These are phyloP conservation scores for Strongylocentrotus purpuratus DNA, from an alignment of 35 echinoderm and acorn worm species.

Conservation along the genomic window DNA sequence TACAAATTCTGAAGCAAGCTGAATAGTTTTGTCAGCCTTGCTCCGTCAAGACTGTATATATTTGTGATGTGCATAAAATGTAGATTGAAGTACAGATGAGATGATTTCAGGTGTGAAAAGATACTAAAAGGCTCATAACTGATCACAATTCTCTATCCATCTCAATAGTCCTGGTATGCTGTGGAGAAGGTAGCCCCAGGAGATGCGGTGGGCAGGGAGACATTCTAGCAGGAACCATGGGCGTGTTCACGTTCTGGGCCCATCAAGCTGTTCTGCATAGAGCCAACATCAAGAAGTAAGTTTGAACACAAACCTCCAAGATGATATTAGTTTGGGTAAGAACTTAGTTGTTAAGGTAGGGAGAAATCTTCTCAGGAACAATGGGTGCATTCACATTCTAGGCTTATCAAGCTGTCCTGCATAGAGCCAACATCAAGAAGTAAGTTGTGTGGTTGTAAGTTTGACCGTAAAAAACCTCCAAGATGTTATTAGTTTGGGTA, in stretches of 20 bases:
- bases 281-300: slow-evolving; percentile 33
- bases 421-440: too few relatives aligned
- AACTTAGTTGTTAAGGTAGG: too few relatives aligned
- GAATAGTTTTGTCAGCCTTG: too few relatives aligned
- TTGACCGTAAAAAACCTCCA: background rate
- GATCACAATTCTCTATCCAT: background rate
- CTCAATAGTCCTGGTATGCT: slow-evolving; percentile 78
- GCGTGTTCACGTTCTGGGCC: slow-evolving; percentile 82
- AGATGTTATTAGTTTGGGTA: background rate
- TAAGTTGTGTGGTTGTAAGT: too few relatives aligned
- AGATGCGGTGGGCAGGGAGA: slow-evolving; percentile 97
- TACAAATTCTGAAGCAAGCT: too few relatives aligned
- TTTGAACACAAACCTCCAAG: background rate
- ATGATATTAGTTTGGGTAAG: background rate
- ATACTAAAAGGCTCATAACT: too few relatives aligned
- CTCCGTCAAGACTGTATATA: too few relatives aligned
- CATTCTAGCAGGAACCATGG: slow-evolving; percentile 90
- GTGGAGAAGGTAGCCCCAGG: slow-evolving; percentile 73
- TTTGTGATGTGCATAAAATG: too few relatives aligned
- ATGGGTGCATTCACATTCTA: slow-evolving; percentile 58
- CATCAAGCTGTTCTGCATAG: slow-evolving; percentile 59
- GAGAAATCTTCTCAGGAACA: too few relatives aligned
- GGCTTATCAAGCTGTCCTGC: slow-evolving; percentile 61
- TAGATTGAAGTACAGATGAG: too few relatives aligned
- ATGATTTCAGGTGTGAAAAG: too few relatives aligned